Conservation (phyloP, 2,888 invertebrate genomes). For the Hermodice carunculata region DNA sequence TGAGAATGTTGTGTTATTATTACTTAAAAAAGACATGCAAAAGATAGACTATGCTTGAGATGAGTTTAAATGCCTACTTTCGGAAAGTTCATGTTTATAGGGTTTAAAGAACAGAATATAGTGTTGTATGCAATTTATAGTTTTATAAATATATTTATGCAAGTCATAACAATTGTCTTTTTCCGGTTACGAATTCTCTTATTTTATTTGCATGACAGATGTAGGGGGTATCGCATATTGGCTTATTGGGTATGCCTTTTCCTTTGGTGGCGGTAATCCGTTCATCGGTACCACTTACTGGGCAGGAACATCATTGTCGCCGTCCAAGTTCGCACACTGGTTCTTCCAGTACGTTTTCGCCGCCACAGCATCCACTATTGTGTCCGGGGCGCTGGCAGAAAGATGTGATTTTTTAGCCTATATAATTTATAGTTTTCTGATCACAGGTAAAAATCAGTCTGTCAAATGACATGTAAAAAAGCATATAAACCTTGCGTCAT, state of each 20-base stretch:
- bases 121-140: neutral
- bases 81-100: no score
- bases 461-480: no score
- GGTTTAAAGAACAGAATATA: no score
- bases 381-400: conserved; percentile 74
- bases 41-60: no score
- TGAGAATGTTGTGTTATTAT: no score
- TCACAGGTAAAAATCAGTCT: conserved; percentile 69
- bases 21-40: no score
- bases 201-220: conserved; percentile 49
- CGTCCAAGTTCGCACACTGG: conserved; percentile 56
- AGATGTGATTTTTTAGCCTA: conserved; percentile 73
- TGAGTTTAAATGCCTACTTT: no score
- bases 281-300: conserved; percentile 69
- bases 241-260: conserved; percentile 71
- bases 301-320: conserved; percentile 47
- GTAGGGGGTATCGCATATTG: conserved; percentile 69
- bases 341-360: conserved; percentile 75
- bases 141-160: neutral
- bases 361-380: conserved; percentile 74
- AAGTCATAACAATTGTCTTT: neutral
- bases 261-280: conserved; percentile 67
- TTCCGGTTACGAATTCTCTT: neutral
- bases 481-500: no score
- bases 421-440: conserved; percentile 71